Percentiles rank a stretch among this genome's conserved stretches.
These are phyloP conservation scores for Sinotaia quadrata DNA, from an alignment of 2,888 invertebrate species.

Conservation along the genomic window DNA sequence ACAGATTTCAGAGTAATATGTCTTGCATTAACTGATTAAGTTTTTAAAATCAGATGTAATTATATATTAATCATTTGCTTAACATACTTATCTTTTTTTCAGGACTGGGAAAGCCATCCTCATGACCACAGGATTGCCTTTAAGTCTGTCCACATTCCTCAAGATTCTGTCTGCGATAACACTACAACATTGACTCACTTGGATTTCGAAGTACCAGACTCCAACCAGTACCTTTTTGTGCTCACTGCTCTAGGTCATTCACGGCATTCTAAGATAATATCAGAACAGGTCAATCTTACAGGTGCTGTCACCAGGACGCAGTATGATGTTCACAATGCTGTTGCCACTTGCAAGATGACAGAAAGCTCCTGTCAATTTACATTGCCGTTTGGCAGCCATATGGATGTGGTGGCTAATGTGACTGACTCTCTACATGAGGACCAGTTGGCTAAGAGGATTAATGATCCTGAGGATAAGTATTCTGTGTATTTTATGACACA, in stretches of 20 bases:
- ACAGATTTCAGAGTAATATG: too few relatives aligned
- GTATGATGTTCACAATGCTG: conserved; percentile 4
- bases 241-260: neutral
- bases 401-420: conserved; percentile 7
- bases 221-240: conserved; percentile 5
- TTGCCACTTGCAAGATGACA: neutral
- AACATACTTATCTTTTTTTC: neutral
- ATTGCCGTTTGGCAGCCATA: neutral
- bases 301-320: conserved; percentile 9
- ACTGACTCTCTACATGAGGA: too few relatives aligned
- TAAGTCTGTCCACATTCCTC: neutral
- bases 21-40: too few relatives aligned
- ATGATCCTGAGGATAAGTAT: too few relatives aligned
- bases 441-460: too few relatives aligned
- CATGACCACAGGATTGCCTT: neutral
- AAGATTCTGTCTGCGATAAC: conserved; percentile 1
- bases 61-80: too few relatives aligned
- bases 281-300: too few relatives aligned
- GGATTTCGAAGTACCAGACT: neutral
- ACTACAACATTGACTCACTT: neutral
- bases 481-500: neutral
- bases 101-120: conserved; percentile 14
- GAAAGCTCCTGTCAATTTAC: conserved; percentile 1
- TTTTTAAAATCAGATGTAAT: too few relatives aligned
- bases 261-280: too few relatives aligned